A percentile compares a stretch with the other conserved stretches of the same genome.
These are phyloP conservation scores for Hyperoplus lanceolatus DNA, from an alignment of 2,797 vertebrate genomes.

Conservation along the genomic window DNA sequence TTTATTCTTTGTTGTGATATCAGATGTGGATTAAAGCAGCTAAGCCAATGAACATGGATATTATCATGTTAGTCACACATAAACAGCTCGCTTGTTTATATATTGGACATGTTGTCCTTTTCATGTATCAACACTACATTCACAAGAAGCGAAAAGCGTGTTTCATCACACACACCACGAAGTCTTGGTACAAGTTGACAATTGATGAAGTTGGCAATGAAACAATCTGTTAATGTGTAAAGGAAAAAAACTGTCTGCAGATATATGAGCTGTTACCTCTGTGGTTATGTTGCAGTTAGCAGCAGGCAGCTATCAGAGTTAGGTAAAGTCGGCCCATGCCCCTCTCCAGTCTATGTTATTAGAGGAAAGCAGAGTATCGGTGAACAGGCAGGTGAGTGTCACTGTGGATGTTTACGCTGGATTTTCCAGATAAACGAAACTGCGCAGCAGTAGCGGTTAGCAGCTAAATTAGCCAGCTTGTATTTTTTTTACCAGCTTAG, in stretches of 20 bases:
- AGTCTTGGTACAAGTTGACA: constrained; percentile 6
- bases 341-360: constrained; percentile 13
- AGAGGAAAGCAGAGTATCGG: constrained; percentile 3
- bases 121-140: neutral
- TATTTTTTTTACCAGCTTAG: constrained; percentile 73
- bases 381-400: constrained; percentile 6
- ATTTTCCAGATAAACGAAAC: constrained; percentile 60
- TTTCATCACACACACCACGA: neutral
- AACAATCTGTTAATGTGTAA: neutral
- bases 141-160: neutral
- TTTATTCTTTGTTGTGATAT: neutral
- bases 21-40: neutral
- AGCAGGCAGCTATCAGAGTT: constrained; percentile 28
- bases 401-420: constrained; percentile 34
- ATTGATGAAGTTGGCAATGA: neutral
- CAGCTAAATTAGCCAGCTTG: constrained; percentile 64
- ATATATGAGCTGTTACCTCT: constrained; percentile 46
- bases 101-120: neutral
- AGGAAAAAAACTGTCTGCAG: neutral
- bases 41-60: neutral
- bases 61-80: neutral
- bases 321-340: constrained; percentile 53
- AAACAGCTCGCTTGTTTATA: neutral
- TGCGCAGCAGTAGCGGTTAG: constrained; percentile 69
- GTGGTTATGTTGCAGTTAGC: constrained; percentile 48